Conservation (phyloP, 2,888 invertebrate species). For the Amphipyra tragopoginis region DNA sequence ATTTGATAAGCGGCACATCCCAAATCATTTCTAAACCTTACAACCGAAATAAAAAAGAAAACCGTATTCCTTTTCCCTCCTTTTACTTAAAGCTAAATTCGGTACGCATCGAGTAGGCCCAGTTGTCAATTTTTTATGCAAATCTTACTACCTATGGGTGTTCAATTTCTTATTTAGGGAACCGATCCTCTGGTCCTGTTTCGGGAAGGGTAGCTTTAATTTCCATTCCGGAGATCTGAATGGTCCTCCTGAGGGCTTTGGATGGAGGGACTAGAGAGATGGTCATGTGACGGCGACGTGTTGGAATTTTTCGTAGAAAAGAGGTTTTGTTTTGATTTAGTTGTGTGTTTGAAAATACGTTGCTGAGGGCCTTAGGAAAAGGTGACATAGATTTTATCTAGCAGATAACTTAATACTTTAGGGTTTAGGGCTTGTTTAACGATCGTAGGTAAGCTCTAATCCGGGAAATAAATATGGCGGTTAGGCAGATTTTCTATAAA, state of each 20-base stretch:
- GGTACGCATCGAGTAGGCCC: constrained; percentile 61
- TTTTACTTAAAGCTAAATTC: constrained; percentile 55
- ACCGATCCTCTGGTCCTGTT: constrained; percentile 57
- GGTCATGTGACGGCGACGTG: constrained; percentile 35
- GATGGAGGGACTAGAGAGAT: constrained; percentile 34
- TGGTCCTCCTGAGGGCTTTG: constrained; percentile 57
- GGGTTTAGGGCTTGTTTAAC: too few relatives aligned
- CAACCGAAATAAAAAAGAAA: constrained; percentile 54
- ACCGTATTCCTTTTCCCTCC: constrained; percentile 46
- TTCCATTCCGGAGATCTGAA: constrained; percentile 70
- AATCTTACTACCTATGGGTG: constrained; percentile 71
- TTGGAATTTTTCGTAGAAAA: constrained; percentile 26
- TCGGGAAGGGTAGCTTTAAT: constrained; percentile 70
- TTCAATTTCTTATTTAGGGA: constrained; percentile 75
- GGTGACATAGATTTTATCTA: not conserved
- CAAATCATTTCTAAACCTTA: constrained; percentile 51
- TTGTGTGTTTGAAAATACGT: constrained; percentile 10
- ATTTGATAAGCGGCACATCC: constrained; percentile 22
- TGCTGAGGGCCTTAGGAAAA: not conserved
- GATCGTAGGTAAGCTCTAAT: too few relatives aligned
- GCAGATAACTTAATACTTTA: too few relatives aligned
- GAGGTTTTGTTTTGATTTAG: constrained; percentile 39
- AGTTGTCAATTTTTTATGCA: constrained; percentile 79
- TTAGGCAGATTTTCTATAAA: too few relatives aligned
- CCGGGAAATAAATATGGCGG: too few relatives aligned